Percentiles rank a stretch among this genome's conserved stretches.
These are phyloP conservation scores for Alentia gelatinosa DNA, from an alignment of 2,888 invertebrate genomes.

Conservation along the genomic window DNA sequence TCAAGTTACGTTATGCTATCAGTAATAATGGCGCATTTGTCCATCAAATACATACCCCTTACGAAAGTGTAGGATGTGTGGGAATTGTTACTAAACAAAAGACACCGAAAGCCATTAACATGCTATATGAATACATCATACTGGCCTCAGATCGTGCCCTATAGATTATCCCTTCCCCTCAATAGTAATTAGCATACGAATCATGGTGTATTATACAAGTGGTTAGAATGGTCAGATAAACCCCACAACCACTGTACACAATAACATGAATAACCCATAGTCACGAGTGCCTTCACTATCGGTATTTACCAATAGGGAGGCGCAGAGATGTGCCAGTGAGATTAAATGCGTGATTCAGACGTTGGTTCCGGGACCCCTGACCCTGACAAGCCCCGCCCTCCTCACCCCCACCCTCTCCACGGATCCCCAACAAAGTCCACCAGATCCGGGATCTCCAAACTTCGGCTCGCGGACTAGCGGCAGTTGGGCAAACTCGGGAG, in stretches of 20 bases:
- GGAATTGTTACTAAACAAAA: too few species aligned
- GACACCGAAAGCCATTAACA: too few species aligned
- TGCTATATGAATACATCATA: too few species aligned
- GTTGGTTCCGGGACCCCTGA: neutral
- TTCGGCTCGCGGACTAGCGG: neutral
- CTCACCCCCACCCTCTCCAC: neutral
- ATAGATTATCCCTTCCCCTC: too few species aligned
- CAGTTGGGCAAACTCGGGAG: slow-evolving; percentile 13
- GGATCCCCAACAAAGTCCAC: neutral
- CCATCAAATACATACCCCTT: too few species aligned
- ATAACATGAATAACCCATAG: neutral
- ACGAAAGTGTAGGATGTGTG: too few species aligned
- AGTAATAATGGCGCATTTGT: too few species aligned
- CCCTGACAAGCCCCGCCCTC: neutral
- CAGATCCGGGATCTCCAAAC: slow-evolving; percentile 15
- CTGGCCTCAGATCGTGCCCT: too few species aligned
- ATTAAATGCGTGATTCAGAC: slow-evolving; percentile 12
- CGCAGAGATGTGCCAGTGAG: neutral
- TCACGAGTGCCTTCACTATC: neutral
- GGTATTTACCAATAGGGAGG: too few species aligned
- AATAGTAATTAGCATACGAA: too few species aligned
- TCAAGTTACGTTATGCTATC: neutral
- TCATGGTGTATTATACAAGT: too few species aligned
- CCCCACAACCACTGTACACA: neutral
- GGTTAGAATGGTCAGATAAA: too few species aligned